These are phyloP conservation scores for Athene cunicularia DNA, from an alignment of 2,113 vertebrate species.

Conservation along the genomic window DNA sequence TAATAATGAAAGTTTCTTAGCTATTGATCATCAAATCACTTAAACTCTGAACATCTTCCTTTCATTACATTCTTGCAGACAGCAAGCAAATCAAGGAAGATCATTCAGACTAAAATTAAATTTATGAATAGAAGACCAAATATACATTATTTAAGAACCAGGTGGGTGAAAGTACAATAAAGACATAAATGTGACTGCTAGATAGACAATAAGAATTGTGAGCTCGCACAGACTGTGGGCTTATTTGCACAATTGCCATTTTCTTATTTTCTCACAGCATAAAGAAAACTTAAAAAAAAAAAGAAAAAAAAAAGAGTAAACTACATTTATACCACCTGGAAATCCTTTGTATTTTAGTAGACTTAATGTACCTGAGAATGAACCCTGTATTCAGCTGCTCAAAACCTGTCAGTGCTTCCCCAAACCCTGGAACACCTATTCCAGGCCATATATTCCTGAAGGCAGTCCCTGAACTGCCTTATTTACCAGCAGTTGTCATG, in stretches of 20 bases:
- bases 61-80: not conserved
- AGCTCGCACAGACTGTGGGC: not conserved
- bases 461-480: not conserved
- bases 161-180: not conserved
- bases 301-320: not conserved
- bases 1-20: not conserved
- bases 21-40: too few relatives aligned
- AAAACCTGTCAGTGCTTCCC: not conserved
- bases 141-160: not conserved
- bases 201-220: not conserved
- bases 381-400: not conserved
- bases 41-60: not conserved
- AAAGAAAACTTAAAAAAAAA: not conserved
- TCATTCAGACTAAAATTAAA: not conserved
- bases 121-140: not conserved
- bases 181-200: not conserved
- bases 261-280: not conserved
- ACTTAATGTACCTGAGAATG: not conserved
- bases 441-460: not conserved
- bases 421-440: not conserved
- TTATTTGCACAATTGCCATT: not conserved
- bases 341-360: not conserved
- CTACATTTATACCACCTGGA: not conserved
- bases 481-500: not conserved
- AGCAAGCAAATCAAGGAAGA: too few relatives aligned